Base-by-base conservation (phyloP, 2,888 invertebrate genomes). In the Drosophila kanekoi region DNA sequence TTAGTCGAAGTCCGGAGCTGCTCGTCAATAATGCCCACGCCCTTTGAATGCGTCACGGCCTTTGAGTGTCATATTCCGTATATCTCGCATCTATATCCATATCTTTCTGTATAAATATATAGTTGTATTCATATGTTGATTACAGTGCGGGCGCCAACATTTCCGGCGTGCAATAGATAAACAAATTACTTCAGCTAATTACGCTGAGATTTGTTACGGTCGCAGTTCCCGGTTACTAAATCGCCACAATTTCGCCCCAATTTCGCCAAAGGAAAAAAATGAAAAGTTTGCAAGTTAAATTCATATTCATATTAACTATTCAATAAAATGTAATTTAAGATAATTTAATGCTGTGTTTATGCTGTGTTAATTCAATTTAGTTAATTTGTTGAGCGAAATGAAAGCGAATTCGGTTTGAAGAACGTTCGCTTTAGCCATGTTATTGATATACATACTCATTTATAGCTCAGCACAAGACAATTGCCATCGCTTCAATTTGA, bases 141-240 rank as follows among this genome's bases (percentile, higher is more conserved):
- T 52, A 40, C 14, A 13, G 14, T 16, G 43, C 18, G 20, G 57
- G 35, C 38, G 44, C 13, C 28, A 40, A 56, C 23, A 57, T 48
- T 65, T 73, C 74, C 56, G 58, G 18, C 10, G 4, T 40, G 79
- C 63, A 53, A 64, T 56, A 51, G 75, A 66, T 79, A 70, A 79
- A 47, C 41, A 41, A 41, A 79, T 73, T 51, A 60, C n/a, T 54
- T 48, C 45, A 59, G 51, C 40, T 65, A 73, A 73, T 79, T 74
- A 37, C 20, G 41, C 41, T 35, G 48, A 43, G 62, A 70, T 79
- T 74, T 54, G 9, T 2, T 43, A 8, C 6, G 6, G 8, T 6
- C 0, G 0, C 1, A 1, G 44, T 65, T 58, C 54, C 54, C 37
- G 3, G 13, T 33, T 44, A 16, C n/a, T 0, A 41, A 28, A 33